These are phyloP conservation scores for Listrodromus nycthemerus DNA, from an alignment of 2,888 invertebrate genomes.

Conservation along the genomic window DNA sequence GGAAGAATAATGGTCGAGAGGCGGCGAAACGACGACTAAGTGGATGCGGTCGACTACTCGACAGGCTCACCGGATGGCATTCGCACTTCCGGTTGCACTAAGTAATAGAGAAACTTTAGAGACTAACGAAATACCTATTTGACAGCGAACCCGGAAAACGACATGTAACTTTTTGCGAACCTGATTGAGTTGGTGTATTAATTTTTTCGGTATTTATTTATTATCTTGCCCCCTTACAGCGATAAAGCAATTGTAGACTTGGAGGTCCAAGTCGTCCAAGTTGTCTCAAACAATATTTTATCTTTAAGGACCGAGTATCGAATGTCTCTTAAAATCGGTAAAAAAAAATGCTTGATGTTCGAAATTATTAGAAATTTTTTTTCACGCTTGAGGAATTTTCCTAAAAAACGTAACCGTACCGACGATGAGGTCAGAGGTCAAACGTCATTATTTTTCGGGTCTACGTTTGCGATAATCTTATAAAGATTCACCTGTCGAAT, in stretches of 20 bases:
- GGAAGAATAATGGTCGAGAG: slow-evolving; percentile 28
- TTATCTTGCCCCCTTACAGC: not conserved
- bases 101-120: not conserved
- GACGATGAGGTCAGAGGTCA: not conserved
- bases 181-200: not conserved
- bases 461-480: not conserved
- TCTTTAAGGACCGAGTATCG: not conserved
- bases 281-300: not conserved
- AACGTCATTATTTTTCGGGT: not conserved
- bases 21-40: slow-evolving; percentile 26
- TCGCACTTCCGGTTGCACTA: slow-evolving; percentile 23
- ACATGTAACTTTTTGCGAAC: not conserved
- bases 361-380: too few species aligned
- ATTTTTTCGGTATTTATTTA: not conserved
- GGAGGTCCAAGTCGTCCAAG: not conserved
- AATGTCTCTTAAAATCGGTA: not conserved
- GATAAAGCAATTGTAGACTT: not conserved
- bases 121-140: not conserved
- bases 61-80: slow-evolving; percentile 1
- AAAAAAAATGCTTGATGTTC: slow-evolving; percentile 84
- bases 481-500: slow-evolving; percentile 85
- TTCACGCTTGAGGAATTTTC: too few species aligned
- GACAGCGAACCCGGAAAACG: not conserved
- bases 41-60: slow-evolving; percentile 30
- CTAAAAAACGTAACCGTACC: not conserved